Evolutionary conservation across 2,113 vertebrate genomes (phyloP), one percentile per base, ranked within the genome.

Genomic region (Nibea coibor): DNA sequence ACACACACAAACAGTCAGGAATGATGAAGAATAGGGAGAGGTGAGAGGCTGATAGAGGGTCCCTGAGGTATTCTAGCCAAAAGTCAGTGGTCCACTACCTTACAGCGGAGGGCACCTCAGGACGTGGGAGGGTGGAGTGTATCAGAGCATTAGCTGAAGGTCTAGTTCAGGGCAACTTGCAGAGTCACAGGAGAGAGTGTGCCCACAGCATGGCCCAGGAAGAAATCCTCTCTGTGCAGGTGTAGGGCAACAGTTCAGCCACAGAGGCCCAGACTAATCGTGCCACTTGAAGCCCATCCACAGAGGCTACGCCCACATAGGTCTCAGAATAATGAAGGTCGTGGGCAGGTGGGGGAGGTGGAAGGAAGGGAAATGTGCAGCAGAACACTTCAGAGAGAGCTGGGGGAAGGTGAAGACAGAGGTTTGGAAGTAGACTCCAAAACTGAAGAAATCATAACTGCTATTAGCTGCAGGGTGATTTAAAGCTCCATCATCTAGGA

Each of bases 221-320:
- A 48, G 17, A 50, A 62, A 59, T 35, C 53, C 54, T 62, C 20
- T 62, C 20, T 48, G 39, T 61, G 56, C 56, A 68, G 47, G 54
- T 78, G 56, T 15, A n/a, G 16, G 45, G 22, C 54, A 63, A 62
- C 24, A 53, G 57, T 42, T 81, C 68, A 70, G 26, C 14, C 57
- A 3, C 50, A 70, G 63, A 86, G 69, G 69, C 50, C 58, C 58
- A 62, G 66, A 80, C 8, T 72, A 75, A 75, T 67, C 12, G 0
- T 24, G 2, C 16, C 31, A 48, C 15, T 66, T 56, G 26, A 71
- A 77, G 59, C 58, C 42, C 31, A 39, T 74, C 69, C 62, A 62
- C 50, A 77, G 56, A 72, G 73, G 57, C 28, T 62, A 26, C 48
- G 22, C 28, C 67, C 64, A 42, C 26, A 0, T 9, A 43, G 28